A percentile compares a stretch with the other conserved stretches of the same genome.
Evolutionary conservation across 2,113 vertebrate species (phyloP).

Genomic region (Chitala chitala): DNA sequence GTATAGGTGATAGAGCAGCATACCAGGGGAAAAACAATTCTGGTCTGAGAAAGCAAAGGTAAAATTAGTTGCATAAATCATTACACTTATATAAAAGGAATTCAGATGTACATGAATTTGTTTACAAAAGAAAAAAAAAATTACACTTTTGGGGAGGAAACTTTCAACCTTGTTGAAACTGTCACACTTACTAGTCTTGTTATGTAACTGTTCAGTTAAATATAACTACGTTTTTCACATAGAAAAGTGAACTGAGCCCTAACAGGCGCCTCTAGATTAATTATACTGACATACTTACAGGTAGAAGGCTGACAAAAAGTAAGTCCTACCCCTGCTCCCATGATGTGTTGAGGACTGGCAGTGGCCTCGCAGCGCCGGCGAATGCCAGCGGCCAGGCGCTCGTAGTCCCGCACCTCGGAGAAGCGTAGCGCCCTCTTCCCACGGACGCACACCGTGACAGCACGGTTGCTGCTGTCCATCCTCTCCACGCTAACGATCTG

Average conservation of each 20-base stretch:
- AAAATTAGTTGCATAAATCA: no score
- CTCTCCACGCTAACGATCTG: slow-evolving; percentile 81
- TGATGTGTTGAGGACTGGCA: slow-evolving; percentile 67
- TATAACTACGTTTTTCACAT: no score
- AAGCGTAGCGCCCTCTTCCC: slow-evolving; percentile 88
- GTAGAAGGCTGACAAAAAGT: background rate
- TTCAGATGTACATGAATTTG: no score
- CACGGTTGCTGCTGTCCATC: slow-evolving; percentile 66
- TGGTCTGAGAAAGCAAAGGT: no score
- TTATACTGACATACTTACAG: no score
- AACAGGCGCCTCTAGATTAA: no score
- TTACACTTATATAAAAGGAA: no score
- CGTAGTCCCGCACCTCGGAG: slow-evolving; percentile 79
- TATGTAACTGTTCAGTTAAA: no score
- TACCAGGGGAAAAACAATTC: no score
- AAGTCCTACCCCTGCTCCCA: slow-evolving; percentile 67
- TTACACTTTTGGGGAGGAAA: background rate
- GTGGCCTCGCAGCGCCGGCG: slow-evolving; percentile 65
- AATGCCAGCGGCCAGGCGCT: slow-evolving; percentile 74
- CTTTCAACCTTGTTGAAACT: background rate
- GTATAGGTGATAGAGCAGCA: no score
- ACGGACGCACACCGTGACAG: slow-evolving; percentile 76
- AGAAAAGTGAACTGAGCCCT: no score
- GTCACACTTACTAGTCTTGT: background rate
- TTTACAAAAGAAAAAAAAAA: background rate